Evolutionary conservation across 2,888 invertebrate genomes (phyloP), one percentile per base, ranked within the genome.

Genomic region (Dynastes maya): DNA sequence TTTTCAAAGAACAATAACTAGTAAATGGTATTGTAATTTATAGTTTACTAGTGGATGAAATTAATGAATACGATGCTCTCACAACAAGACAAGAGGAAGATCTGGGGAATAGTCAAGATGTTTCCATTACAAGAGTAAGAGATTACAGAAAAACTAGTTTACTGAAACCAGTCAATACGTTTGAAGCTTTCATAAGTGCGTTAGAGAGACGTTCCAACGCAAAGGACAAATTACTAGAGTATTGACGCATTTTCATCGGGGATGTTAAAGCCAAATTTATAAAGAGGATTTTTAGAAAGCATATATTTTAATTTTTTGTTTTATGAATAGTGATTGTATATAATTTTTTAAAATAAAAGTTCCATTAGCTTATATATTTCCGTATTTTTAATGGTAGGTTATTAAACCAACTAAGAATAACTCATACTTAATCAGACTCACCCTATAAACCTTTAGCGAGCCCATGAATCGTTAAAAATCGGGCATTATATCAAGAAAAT

Each of bases 111-210:
- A 82, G 83, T 0, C 84, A 89, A 84, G 82, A 85, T 2, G 80
- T 85, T 40, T 85, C 84, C 63, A 81, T 84, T 1, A 86, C 85
- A 78, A 86, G 86, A 80, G 91, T 94, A 65, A 92, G 93, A 87
- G 94, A 95, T 86, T 95, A 93, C 85, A 94, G 94, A 84, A 94
- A 94, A 86, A 96, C 96, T 0, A 93, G 93, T 80, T 89, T 96
- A 85, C 91, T 92, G 77, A 92, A 93, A 81, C 90, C 92, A 11
- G 90, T 95, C 6, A 90, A 91, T 71, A 88, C 94, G 2, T 96
- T 96, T 86, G 93, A 94, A 83, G 92, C 93, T 84, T 96, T 96
- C 88, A 87, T 96, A 13, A 89, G 93, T 76, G 91, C 90, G 68
- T 85, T 95, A 74, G 93, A 93, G 71, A 83, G 80, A 40, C 70